Evolutionary conservation across 2,888 invertebrate species (phyloP), one percentile per base, ranked within the genome.

Genomic region (Pollenia angustigena): DNA sequence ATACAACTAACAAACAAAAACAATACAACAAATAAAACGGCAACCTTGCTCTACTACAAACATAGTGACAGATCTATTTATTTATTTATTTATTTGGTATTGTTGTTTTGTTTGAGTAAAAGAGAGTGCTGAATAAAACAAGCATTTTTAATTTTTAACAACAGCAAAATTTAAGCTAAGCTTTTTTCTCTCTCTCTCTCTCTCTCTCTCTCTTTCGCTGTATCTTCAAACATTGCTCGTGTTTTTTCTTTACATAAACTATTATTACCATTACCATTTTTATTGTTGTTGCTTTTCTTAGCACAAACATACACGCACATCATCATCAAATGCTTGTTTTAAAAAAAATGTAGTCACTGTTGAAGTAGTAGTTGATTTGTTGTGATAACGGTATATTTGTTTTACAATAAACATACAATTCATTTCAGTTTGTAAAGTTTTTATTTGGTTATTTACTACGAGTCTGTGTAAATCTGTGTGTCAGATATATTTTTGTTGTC

Each of bases 311-410:
- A 40, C 18, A 42, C 18, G 42, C 14, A 46, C 14, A n/a, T 32
- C n/a, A 6, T 50, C n/a, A 48, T 18, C 9, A 50, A 23, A 60
- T 18, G 79, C 72, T 32, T 72, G 40, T 18, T 4, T 42, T 11
- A 60, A 64, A 72, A 58, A 18, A 64, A 71, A 64, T 58, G 42
- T 76, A 71, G 66, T 81, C 58, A 66, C 44, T 58, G 32, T 32
- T 44, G 14, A 69, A 60, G 42, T 52, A 23, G 64, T 42, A 50
- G 76, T 76, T 79, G 81, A 85, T 82, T 82, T 86, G 75, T 52
- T 79, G 50, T 71, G 69, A 74, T 79, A 82, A 85, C 68, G 52
- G 58, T 81, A 64, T 78, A 66, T 78, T 81, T 85, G 64, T 74
- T 76, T 48, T 78, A 60, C 44, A 76, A 72, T 68, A 78, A 76